Base-by-base conservation (phyloP, 2,113 vertebrate genomes). In the Ariopsis seemanni region DNA sequence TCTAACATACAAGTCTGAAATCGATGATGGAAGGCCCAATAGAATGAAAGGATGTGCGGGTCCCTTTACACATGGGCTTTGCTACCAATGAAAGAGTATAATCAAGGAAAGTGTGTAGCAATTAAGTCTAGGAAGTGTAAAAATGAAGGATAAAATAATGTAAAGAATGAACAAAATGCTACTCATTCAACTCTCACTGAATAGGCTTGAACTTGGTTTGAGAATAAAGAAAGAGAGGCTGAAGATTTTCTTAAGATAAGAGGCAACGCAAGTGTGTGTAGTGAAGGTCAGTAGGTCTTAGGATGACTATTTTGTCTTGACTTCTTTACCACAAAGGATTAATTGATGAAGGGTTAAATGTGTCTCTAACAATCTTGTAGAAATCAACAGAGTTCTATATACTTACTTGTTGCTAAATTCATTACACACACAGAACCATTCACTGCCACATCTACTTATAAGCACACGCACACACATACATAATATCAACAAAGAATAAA, bases 281-380 rank as follows among this genome's bases (percentile, higher is more conserved):
- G 30, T 81, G 57, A 81, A 81, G 57, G 27, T 82, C 57, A 25
- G 30, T 82, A 18, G 79, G 79, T 82, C 57, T 7, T 25, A 55
- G 48, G 74, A 22, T 53, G 74, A 14, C 7, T 79, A 79, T 42
- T 22, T 74, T n/a, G 74, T n/a, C 48, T 52, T 5, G 18, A 52
- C 11, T 25, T 77, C 74, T 77, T 25, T 52, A 58, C 27, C 60
- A 27, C 78, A 81, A 60, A 58, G 0, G 55, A 81, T 60, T 81
- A 30, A 60, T 60, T 58, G 55, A 27, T 80, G 78, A 30, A 6
- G 52, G 48, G 34, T 48, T 50, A 48, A 72, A 72, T n/a, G 14
- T 53, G 50, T 42, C 2, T 42, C 6, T 72, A 8, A 9, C 27
- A 30, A 5, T 17, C 30, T 17, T 7, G 5, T 27, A 55, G 14